Base-by-base conservation (phyloP, 37 sponge, comb jelly and placozoan genomes). In the Halichondria panicea region DNA sequence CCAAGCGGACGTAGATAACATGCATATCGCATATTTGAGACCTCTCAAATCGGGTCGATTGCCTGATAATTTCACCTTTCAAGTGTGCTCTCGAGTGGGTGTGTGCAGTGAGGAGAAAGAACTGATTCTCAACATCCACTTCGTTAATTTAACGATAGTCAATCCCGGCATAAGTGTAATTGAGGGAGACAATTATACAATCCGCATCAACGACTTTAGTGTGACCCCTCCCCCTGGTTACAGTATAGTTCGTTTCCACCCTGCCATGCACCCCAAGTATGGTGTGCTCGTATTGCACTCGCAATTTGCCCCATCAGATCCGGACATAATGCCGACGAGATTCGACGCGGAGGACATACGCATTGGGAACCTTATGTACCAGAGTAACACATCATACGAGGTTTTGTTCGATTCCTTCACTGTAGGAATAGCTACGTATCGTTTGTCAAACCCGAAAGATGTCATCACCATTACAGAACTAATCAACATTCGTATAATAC, bases 161-260 rank as follows among this genome's bases (percentile, higher is more conserved):
- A 70, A 84, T 60, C 68, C 19, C 0, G 68, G 74, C 9, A 74
- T 89, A 18, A 3, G 11, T 0, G 56, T 79, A 4, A 38, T 0
- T 1, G 85, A 89, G 63, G 77, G 81, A 24, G 33, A 9, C 0
- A 32, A 2, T 3, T 66, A 79, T 45, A 56, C 34, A 52, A 79
- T 89, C 39, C 52, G 52, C 0, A 30, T 38, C 13, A 40, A 53
- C 21, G 77, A 84, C 22, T 60, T 89, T 7, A 38, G 76, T 34
- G 76, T 69, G 8, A 1, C 38, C 15, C 50, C 76, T 28, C 81
- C 90, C 7, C 71, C n/a, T 3, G 90, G 77, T 9, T 88, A 55
- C 50, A 60, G 36, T 5, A 15, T 54, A 25, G 18, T 22, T 15
- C 54, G 8, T 3, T 27, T 68, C 39, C 25, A 12, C 1, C 37